Evolutionary conservation across 2,113 vertebrate genomes (phyloP), one percentile per base, ranked within the genome.

Genomic region (Erinaceus europaeus): DNA sequence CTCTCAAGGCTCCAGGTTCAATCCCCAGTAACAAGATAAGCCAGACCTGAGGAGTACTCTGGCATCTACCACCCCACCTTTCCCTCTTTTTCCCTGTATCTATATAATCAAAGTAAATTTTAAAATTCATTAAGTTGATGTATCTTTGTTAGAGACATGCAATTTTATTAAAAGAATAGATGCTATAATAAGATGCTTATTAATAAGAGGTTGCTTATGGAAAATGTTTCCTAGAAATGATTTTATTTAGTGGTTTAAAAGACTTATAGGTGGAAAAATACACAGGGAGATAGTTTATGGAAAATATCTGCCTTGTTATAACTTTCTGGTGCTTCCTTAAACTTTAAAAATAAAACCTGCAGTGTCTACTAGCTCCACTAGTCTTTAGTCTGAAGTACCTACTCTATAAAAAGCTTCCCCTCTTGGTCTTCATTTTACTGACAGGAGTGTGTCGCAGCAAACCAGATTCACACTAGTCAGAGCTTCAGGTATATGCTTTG

Each of bases 141-240:
- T 0, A 73, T 38, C 76, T 84, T 91, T 83, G 75, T 87, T 92
- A 90, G 73, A 93, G 96, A 95, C 90, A 64, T 89, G n/a, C 75
- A 84, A 87, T 85, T 91, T 90, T 94, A 79, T 84, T 92, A 21
- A 90, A 87, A 90, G 68, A 73, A 93, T 53, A 85, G 40, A 94
- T 68, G n/a, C n/a, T n/a, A n/a, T n/a, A n/a, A n/a, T n/a, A n/a
- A n/a, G n/a, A 90, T 93, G 64, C 73, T 84, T 75, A 18, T 77
- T 86, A 94, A 90, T 76, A 81, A 94, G 92, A 95, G 90, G 94
- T 95, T 91, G 92, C 86, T 86, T 90, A 9, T 74, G 95, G 90
- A 83, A 89, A 72, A 93, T 69, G 53, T 53, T 93, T 94, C 93
- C 93, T 84, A 89, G 77, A 69, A 68, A 83, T 91, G 95, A 90